A percentile compares a stretch with the other conserved stretches of the same genome.
Evolutionary conservation across 2,113 vertebrate species (phyloP).

Genomic region (Cyprinodon tularosa): DNA sequence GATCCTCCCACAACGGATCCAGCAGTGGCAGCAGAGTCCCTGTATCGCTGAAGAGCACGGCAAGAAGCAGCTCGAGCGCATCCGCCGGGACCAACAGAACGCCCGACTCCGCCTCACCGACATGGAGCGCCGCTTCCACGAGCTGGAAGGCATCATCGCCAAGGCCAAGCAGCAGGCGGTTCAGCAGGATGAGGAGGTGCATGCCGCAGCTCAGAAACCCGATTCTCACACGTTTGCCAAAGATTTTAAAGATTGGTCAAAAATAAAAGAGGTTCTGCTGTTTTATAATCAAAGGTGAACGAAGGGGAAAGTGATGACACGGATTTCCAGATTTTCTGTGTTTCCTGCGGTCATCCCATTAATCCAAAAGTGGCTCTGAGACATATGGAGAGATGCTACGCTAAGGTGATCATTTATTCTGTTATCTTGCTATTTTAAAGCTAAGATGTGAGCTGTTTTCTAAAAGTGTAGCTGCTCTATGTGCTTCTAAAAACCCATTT

Average conservation of each 20-base stretch:
- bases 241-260: neutral
- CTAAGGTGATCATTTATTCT: constrained; percentile 80
- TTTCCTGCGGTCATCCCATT: constrained; percentile 92
- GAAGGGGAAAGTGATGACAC: constrained; percentile 91
- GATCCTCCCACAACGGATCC: constrained; percentile 95
- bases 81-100: constrained; percentile 91
- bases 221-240: neutral
- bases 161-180: constrained; percentile 95
- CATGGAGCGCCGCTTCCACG: constrained; percentile 94
- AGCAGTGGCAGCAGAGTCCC: constrained; percentile 97
- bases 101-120: constrained; percentile 91
- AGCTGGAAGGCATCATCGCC: constrained; percentile 90
- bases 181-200: constrained; percentile 93
- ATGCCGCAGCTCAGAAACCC: too few relatives aligned
- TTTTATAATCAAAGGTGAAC: constrained; percentile 79
- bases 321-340: constrained; percentile 93
- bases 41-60: constrained; percentile 95
- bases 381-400: constrained; percentile 95
- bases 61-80: constrained; percentile 92
- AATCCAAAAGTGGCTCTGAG: constrained; percentile 92
- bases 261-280: neutral
- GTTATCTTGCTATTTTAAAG: neutral
- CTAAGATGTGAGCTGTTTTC: neutral
- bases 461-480: neutral
- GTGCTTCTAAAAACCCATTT: neutral